phyloP scores from a whole-genome alignment of 2,113 vertebrate species.

The Grammomys surdaster region DNA sequence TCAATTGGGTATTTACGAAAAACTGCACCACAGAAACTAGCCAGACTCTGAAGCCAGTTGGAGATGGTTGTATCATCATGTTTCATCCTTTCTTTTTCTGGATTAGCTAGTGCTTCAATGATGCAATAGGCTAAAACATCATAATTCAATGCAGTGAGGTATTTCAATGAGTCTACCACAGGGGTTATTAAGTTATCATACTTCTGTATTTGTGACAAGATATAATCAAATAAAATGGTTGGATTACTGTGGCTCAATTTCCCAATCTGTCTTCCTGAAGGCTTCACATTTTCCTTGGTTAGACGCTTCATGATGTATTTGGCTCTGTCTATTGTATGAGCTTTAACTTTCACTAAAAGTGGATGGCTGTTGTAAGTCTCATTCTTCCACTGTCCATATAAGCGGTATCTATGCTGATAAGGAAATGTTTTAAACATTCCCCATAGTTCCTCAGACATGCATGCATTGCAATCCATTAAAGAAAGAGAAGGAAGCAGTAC shows the following conservation, averaged over 20 bases:
- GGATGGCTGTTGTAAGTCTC: slow-evolving; percentile 97
- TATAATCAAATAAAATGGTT: slow-evolving; percentile 99
- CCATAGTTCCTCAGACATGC: slow-evolving; percentile 97
- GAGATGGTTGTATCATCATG: slow-evolving; percentile 99
- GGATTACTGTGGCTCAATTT: slow-evolving; percentile 99
- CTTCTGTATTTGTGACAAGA: slow-evolving; percentile 99
- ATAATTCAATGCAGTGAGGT: slow-evolving; percentile 98
- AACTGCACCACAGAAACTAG: slow-evolving; percentile 97
- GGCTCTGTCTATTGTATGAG: slow-evolving; percentile 96
- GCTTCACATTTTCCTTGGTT: slow-evolving; percentile 99
- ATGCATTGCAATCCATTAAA: slow-evolving; percentile 96
- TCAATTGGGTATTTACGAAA: slow-evolving; percentile 99
- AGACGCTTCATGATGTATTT: slow-evolving; percentile 98
- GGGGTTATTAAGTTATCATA: slow-evolving; percentile 99
- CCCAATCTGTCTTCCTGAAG: slow-evolving; percentile 99
- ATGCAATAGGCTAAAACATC: slow-evolving; percentile 99
- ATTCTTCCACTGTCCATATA: slow-evolving; percentile 99
- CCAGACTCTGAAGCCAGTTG: slow-evolving; percentile 98
- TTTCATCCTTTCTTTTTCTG: slow-evolving; percentile 99
- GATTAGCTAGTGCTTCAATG: slow-evolving; percentile 98
- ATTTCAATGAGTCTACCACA: slow-evolving; percentile 98
- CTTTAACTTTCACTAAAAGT: slow-evolving; percentile 98
- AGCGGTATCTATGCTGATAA: slow-evolving; percentile 95
- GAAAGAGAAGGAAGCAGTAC: slow-evolving; percentile 93
- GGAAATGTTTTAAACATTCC: slow-evolving; percentile 97